These are phyloP conservation scores for Ptilorrhoa leucosticta DNA, from an alignment of 2,113 vertebrate species.

Conservation along the genomic window DNA sequence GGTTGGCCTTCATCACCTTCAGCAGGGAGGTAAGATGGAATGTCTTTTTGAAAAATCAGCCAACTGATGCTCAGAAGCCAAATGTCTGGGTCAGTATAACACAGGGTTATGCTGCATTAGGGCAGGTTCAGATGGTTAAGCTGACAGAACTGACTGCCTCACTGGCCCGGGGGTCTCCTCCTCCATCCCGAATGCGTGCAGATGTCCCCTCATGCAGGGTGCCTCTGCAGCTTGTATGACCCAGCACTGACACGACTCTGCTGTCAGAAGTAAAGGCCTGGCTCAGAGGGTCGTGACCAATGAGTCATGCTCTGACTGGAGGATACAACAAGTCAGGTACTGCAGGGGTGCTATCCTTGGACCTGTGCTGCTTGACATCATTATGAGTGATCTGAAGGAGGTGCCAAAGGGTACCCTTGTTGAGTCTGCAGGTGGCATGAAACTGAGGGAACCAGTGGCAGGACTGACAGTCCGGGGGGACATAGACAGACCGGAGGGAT, in stretches of 20 bases:
- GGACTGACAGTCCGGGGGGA: not conserved
- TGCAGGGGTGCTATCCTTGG: not conserved
- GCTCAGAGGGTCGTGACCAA: not conserved
- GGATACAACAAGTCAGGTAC: not conserved
- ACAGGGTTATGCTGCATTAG: not conserved
- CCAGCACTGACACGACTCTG: not conserved
- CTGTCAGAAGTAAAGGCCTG: not conserved
- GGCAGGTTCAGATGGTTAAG: not conserved
- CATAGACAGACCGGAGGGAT: not conserved
- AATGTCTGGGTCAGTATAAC: not conserved
- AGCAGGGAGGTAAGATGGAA: not conserved
- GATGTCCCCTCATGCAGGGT: not conserved
- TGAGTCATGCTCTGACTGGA: fast-evolving
- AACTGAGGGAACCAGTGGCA: not conserved
- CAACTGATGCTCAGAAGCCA: not conserved
- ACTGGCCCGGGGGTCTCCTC: not conserved
- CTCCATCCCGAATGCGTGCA: fast-evolving
- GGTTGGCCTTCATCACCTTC: not conserved
- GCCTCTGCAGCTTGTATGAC: not conserved
- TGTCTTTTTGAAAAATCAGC: not conserved
- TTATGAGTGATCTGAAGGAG: not conserved
- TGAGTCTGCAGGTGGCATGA: not conserved
- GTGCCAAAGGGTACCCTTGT: not conserved
- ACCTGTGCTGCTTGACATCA: not conserved
- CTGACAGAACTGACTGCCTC: not conserved